Evolutionary conservation across 2,888 invertebrate species (phyloP), one percentile per base, ranked within the genome.

Genomic region (Phoronis australis): DNA sequence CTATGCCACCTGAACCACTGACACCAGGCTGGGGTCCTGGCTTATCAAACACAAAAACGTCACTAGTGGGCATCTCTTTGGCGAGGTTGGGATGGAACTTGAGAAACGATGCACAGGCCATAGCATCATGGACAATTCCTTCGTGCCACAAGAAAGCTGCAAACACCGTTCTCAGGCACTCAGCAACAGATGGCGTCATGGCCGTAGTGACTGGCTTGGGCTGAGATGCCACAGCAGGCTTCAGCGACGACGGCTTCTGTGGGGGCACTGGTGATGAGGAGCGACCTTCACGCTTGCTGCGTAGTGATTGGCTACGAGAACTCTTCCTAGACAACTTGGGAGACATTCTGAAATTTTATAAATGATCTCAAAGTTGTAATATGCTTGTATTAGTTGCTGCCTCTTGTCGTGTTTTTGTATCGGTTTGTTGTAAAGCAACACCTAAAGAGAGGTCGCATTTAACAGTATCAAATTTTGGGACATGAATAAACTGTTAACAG

Each of bases 91-190:
- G 76, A 56, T 78, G 77, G 56, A 96, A 96, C 78, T 94, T 94
- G 6, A 97, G 81, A 73, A 92, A 97, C 1, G 95, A 91, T 0
- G 96, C 93, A 71, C 94, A 95, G 0, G 96, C 94, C 86, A 97
- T 96, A 4, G 96, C 94, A 75, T 97, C 96, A 73, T 95, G 94
- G 0, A 96, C 94, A 42, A 96, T 86, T 15, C 94, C 90, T 79
- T 96, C 95, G 71, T 97, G 96, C 95, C 96, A 97, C 1, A 97
- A 79, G 64, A 96, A 86, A 0, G 96, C 93, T 0, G 96, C 95
- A 77, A 97, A 97, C 4, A 94, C 89, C 0, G 94, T 90, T n/a
- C 97, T 80, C 22, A 94, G 78, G 61, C 91, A 88, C 75, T 95
- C 93, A 0, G 92, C 93, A 46, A 93, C 87, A 0, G 92, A 89